Percentiles rank a stretch among this genome's conserved stretches.
These are phyloP conservation scores for Gambelia wislizenii DNA, from an alignment of 2,797 vertebrate species.

Conservation along the genomic window DNA sequence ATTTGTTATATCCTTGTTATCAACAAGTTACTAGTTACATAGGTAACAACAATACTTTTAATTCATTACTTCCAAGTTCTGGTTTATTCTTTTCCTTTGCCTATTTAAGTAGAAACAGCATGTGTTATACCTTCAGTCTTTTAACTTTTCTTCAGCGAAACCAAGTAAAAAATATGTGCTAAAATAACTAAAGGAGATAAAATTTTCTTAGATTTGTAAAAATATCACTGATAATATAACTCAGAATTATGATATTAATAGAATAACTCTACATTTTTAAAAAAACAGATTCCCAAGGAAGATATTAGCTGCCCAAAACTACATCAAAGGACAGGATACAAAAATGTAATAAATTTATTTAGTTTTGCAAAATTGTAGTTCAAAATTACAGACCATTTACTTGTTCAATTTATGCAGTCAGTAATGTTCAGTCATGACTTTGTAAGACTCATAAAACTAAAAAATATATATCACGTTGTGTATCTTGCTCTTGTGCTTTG, in stretches of 20 bases:
- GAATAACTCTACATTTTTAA: too few relatives aligned
- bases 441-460: constrained; percentile 15
- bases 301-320: too few relatives aligned
- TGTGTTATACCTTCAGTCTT: not conserved
- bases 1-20: too few relatives aligned
- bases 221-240: too few relatives aligned
- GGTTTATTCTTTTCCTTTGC: constrained; percentile 31
- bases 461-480: not conserved
- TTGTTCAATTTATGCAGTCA: constrained; percentile 6
- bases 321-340: too few relatives aligned
- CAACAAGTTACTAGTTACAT: too few relatives aligned
- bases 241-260: too few relatives aligned
- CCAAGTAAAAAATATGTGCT: not conserved
- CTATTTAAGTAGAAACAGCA: not conserved
- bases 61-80: not conserved
- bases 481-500: not conserved
- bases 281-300: too few relatives aligned
- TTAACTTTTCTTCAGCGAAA: not conserved
- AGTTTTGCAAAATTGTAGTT: not conserved
- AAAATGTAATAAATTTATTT: not conserved
- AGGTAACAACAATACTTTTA: too few relatives aligned
- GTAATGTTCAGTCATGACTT: not conserved
- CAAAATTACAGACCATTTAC: not conserved
- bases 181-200: not conserved
- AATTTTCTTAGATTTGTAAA: not conserved